Base-by-base conservation (phyloP, 2,113 vertebrate genomes). In the Aleadryas rufinucha region DNA sequence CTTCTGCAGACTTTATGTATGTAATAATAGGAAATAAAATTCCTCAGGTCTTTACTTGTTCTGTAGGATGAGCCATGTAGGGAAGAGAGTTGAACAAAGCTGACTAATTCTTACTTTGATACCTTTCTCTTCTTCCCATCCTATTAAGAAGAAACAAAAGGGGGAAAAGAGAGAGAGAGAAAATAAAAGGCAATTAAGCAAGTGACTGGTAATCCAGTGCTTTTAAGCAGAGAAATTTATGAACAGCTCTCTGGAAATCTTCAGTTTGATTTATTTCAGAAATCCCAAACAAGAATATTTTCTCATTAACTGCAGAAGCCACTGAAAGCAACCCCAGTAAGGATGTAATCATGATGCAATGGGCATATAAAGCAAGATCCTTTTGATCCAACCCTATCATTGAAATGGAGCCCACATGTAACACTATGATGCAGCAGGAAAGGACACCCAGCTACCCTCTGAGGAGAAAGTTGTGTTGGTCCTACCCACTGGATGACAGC, bases 401-500 rank as follows among this genome's bases (percentile, higher is more conserved):
- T 76, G 72, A 87, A 77, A 41, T 13, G 59, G 8, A 92, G 47
- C 39, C 39, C 21, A 17, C 13, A 13, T 49, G 20, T 24, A 61
- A 53, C 33, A 19, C 19, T 47, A 49, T 2, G 13, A 50, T 75
- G 39, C 39, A 87, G 60, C 60, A 41, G 84, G 41, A 75, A 42
- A 63, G 56, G 57, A 31, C 45, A 50, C 18, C 18, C 13, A 13
- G 0, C 8, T 45, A 2, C 47, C 17, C 28, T 81, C n/a, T 0
- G 0, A 82, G 69, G 70, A 78, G 52, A 70, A 69, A 65, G 28
- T 5, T 42, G 26, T 63, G 42, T 80, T 80, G n/a, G 20, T 68
- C 44, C 23, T 35, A 12, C 54, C 18, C 11, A 4, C 39, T 70
- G 54, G 35, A 11, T 78, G 30, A 56, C 37, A 93, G 64, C 37